Conservation (phyloP, 1,140 invertebrate species). For the Watersipora subatra region DNA sequence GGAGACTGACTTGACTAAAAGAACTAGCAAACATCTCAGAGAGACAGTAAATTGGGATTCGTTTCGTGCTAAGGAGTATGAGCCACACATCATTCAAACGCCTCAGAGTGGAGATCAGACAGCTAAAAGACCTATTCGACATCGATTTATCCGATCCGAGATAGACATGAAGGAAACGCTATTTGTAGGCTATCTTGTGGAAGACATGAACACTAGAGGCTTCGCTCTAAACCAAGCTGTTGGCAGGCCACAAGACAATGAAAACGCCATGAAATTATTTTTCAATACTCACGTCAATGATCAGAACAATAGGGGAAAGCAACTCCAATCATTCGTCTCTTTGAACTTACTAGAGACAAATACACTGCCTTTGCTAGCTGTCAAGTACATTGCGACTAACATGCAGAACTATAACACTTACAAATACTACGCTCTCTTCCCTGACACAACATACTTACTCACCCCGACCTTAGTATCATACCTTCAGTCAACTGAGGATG, state of each 20-base stretch:
- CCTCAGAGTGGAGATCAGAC: not conserved
- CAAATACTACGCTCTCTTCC: conserved; percentile 75
- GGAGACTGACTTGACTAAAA: not conserved
- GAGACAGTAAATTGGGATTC: not conserved
- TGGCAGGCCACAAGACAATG: conserved; percentile 62
- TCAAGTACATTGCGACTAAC: conserved; percentile 62
- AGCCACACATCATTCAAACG: not conserved
- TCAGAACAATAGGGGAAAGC: conserved; percentile 28
- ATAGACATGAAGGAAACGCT: not conserved
- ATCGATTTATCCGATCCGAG: conserved; percentile 47
- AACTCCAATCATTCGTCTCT: conserved; percentile 41
- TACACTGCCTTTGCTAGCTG: conserved; percentile 46
- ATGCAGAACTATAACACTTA: conserved; percentile 75
- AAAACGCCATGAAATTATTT: conserved; percentile 58
- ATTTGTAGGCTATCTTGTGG: not conserved
- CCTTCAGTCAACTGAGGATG: conserved; percentile 61
- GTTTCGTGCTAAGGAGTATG: not conserved
- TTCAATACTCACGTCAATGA: conserved; percentile 59
- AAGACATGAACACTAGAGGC: not conserved
- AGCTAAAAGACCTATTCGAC: not conserved
- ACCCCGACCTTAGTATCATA: conserved; percentile 54
- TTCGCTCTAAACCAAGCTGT: conserved; percentile 42
- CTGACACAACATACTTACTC: conserved; percentile 66
- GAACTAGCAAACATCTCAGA: not conserved
- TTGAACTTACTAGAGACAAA: conserved; percentile 31